Conservation (phyloP, 2,797 vertebrate genomes). For the Antrozous pallidus region DNA sequence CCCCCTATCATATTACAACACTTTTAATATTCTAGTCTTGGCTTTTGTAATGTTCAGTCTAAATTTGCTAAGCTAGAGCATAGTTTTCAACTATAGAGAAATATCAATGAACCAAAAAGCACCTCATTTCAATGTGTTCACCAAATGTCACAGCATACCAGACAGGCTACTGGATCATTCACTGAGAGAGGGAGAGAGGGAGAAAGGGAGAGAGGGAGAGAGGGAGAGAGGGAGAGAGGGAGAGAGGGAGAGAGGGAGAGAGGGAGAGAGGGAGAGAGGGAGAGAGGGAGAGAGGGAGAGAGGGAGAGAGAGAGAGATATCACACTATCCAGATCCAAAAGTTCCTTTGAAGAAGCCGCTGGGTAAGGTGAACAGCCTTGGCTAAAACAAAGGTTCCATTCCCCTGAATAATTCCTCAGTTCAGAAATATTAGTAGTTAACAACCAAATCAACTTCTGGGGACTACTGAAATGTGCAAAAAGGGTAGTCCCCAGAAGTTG, state of each 20-base stretch:
- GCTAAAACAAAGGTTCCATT: constrained; percentile 6
- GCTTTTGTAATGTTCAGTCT: constrained; percentile 39
- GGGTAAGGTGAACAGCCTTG: not conserved
- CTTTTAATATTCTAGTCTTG: constrained; percentile 66
- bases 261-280: too few relatives aligned
- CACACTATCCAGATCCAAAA: not conserved
- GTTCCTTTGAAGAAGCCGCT: not conserved
- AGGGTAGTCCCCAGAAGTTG: too few relatives aligned
- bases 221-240: too few relatives aligned
- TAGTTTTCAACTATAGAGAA: constrained; percentile 49
- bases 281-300: too few relatives aligned
- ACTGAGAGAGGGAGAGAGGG: not conserved
- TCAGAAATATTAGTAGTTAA: constrained; percentile 12
- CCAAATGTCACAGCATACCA: constrained; percentile 27
- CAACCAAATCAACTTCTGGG: not conserved
- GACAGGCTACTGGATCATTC: not conserved
- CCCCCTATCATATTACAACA: constrained; percentile 46
- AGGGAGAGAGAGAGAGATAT: not conserved
- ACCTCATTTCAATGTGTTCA: constrained; percentile 11
- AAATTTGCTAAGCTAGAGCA: constrained; percentile 63
- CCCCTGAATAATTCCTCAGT: not conserved
- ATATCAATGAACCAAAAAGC: constrained; percentile 54
- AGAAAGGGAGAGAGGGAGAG: not conserved
- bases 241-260: too few relatives aligned
- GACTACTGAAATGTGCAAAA: not conserved